Base-by-base conservation (phyloP, 1,140 invertebrate genomes). In the Trichonephila clavata region DNA sequence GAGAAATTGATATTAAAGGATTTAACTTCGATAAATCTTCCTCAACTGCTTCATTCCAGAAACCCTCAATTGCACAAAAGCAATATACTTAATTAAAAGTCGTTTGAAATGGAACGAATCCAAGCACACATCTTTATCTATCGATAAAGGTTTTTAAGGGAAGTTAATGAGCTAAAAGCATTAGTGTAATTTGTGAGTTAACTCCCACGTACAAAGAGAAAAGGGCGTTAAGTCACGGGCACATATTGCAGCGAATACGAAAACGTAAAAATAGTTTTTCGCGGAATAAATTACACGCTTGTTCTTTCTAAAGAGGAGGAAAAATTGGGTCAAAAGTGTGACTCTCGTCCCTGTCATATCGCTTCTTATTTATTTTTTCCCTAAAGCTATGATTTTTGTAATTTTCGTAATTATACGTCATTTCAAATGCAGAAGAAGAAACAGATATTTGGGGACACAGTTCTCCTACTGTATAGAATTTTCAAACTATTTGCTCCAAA, bases 11-110 rank as follows among this genome's bases (percentile, higher is more conserved):
- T 50, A 10, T 50, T 7, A 50, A 39, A 39, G 32, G 1, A 4
- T 39, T 39, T 39, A 39, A 2, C 50, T 50, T 50, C 50, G 14
- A 81, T 83, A 50, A 83, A 83, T 83, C 50, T 57, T 20, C 43
- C 81, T 5, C 10, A 83, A 83, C 43, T 83, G 21, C 5, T 27
- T 57, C 20, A n/a, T 83, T 83, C 57, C n/a, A 24, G 81, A 24
- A 13, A 21, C 20, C 50, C 81, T 20, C 16, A 14, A 24, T 83
- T 57, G n/a, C 81, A 16, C 27, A 77, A 77, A 77, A 77, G 71
- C 71, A 16, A 83, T 83, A 50, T 83, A 14, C 43, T 83, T 83
- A 83, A 83, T 83, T 83, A 83, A 83, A 83, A 24, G 43, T 83
- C 81, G 18, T 7, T 6, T 20, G 1, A 24, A 83, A 50, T 83